Base-by-base conservation (phyloP, 2,888 invertebrate genomes). In the Agrenia bidenticulata region DNA sequence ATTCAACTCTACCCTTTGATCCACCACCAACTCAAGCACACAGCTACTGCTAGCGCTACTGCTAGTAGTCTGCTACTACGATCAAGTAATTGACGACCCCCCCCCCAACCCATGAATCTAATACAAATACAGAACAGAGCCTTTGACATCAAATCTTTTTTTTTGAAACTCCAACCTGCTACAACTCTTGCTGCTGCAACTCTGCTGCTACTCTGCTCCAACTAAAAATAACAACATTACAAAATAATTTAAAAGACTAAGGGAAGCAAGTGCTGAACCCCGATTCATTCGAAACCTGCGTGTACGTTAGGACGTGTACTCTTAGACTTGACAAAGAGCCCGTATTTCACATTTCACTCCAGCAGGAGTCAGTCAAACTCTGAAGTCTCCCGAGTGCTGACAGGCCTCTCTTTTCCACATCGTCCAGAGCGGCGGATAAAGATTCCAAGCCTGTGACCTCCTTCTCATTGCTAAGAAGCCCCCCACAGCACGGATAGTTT, bases 341-440 rank as follows among this genome's bases (percentile, higher is more conserved):
- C 32, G 15, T 17, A 45, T 19, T 45, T 19, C 15, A 19, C 19
- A 45, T 45, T 19, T 45, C 45, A 45, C 45, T 51, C 26, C 23
- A 51, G 26, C 19, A 4, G 51, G 19, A 23, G 51, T 51, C 26
- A 51, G 51, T 51, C 51, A 51, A 21, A 24, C 13, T 19, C 26
- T 51, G 51, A 51, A 51, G 7, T 51, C 19, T 51, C 51, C 51
- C 51, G 51, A 51, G 51, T 51, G n/a, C 45, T 45, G 45, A 45
- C 45, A 45, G n/a, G 19, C 45, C 15, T 15, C 19, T 32, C 4
- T 32, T 11, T 32, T 32, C 32, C 32, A 32, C 11, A 17, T 45
- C 45, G 45, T 45, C 45, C 45, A n/a, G 9, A 45, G n/a, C 32
- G 11, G 11, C 32, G n/a, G n/a, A n/a, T n/a, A n/a, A n/a, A n/a